A percentile compares a stretch with the other conserved stretches of the same genome.
Conservation (phyloP, 1,140 invertebrate species). For the Hyles vespertilio region DNA sequence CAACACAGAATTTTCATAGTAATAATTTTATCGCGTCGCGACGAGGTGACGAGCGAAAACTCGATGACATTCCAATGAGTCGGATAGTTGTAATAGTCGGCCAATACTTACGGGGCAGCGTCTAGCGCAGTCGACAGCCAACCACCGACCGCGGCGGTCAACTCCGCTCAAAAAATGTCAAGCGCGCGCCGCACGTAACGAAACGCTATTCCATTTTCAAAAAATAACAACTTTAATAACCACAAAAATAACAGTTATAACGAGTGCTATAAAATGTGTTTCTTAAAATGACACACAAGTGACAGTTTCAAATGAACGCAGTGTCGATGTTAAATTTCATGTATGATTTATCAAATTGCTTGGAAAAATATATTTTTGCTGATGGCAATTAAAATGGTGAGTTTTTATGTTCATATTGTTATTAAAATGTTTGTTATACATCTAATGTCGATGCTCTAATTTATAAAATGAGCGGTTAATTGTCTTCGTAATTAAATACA, state of each 20-base stretch:
- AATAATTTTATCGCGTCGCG: neutral
- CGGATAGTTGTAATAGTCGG: conserved; percentile 20
- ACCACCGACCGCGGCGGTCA: conserved; percentile 23
- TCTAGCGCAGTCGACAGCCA: conserved; percentile 14
- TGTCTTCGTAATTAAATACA: conserved; percentile 1
- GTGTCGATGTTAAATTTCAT: conserved; percentile 64
- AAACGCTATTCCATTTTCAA: too few species aligned
- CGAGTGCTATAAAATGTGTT: conserved; percentile 10
- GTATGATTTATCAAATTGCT: conserved; percentile 72
- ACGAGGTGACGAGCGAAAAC: conserved; percentile 24
- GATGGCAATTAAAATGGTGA: conserved; percentile 70
- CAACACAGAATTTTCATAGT: neutral
- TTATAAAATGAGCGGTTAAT: neutral
- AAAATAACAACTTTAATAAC: neutral
- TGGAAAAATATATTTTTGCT: conserved; percentile 70
- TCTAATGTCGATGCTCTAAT: neutral
- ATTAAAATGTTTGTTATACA: conserved; percentile 1
- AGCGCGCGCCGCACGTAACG: neutral
- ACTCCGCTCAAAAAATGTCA: conserved; percentile 23
- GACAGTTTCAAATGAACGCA: conserved; percentile 50
- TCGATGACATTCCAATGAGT: conserved; percentile 27
- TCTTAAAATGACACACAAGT: conserved; percentile 36
- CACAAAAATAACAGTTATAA: conserved; percentile 6
- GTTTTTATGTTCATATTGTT: conserved; percentile 30
- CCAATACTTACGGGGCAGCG: conserved; percentile 9